Evolutionary conservation across 2,797 vertebrate genomes (phyloP).

Genomic region (Sebastes flavidus): DNA sequence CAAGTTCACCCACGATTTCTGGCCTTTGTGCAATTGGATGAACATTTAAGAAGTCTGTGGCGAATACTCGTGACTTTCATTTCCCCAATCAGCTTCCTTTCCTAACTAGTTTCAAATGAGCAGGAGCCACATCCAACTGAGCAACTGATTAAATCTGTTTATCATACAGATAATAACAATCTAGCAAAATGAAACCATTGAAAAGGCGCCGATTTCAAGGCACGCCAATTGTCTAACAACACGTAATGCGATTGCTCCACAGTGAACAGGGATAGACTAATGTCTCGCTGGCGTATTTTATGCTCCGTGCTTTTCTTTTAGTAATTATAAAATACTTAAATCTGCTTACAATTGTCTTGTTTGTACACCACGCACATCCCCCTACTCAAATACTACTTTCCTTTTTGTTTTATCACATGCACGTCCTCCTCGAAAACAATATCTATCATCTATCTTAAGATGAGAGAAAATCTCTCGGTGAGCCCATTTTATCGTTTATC

Average conservation of each 20-base stretch:
- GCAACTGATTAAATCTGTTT: slow-evolving; percentile 65
- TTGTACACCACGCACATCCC: not conserved
- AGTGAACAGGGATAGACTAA: not conserved
- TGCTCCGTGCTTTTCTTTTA: not conserved
- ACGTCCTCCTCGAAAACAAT: not conserved
- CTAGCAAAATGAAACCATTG: slow-evolving; percentile 26
- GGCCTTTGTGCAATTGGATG: slow-evolving; percentile 24
- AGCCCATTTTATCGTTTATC: slow-evolving; percentile 10
- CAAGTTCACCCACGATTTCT: not conserved
- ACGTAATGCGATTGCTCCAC: not conserved
- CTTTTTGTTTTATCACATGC: not conserved
- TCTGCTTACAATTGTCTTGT: not conserved
- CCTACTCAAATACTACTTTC: not conserved
- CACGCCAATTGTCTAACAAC: not conserved
- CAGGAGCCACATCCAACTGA: slow-evolving; percentile 43
- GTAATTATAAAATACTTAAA: slow-evolving; percentile 19
- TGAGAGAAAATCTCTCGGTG: not conserved
- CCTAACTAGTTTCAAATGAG: slow-evolving; percentile 32
- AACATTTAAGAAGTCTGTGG: slow-evolving; percentile 16
- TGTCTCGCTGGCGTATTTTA: not conserved
- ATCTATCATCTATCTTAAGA: not conserved
- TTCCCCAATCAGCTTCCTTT: slow-evolving; percentile 31
- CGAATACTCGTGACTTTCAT: slow-evolving; percentile 8
- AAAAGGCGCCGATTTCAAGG: not conserved
- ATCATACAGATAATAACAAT: slow-evolving; percentile 46